phyloP scores from a whole-genome alignment of 2,888 invertebrate genomes.

The Aleiodes testaceus region DNA sequence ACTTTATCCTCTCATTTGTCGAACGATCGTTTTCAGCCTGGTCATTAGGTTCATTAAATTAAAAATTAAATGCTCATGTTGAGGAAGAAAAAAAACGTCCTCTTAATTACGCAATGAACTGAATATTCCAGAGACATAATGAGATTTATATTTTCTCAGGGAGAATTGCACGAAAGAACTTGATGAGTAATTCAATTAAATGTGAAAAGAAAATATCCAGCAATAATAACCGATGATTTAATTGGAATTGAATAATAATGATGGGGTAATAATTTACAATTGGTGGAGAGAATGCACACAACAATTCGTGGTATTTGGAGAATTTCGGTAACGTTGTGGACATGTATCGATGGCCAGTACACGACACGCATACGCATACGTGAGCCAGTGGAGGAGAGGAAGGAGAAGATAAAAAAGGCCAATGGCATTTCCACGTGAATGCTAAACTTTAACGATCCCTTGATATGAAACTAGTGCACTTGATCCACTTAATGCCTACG shows the following conservation, averaged over 20 bases:
- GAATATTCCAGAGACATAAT: too few relatives aligned
- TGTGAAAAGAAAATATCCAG: too few relatives aligned
- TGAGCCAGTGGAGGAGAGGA: background rate
- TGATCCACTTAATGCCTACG: slow-evolving; percentile 13
- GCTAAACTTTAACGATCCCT: slow-evolving; percentile 26
- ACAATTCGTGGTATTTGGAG: slow-evolving; percentile 31
- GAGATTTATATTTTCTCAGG: too few relatives aligned
- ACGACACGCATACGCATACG: background rate
- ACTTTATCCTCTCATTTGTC: slow-evolving; percentile 22
- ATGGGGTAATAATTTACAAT: background rate
- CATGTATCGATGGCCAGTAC: slow-evolving; percentile 13
- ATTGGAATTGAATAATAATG: too few relatives aligned
- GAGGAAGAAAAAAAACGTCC: background rate
- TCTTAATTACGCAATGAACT: background rate
- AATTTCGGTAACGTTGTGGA: slow-evolving; percentile 24
- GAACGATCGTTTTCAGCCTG: slow-evolving; percentile 18
- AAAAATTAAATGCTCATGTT: background rate
- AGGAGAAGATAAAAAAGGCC: background rate
- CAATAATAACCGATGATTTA: too few relatives aligned
- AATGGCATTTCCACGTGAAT: slow-evolving; percentile 21
- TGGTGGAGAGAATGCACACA: background rate
- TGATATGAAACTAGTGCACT: slow-evolving; percentile 21
- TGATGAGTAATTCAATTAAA: too few relatives aligned
- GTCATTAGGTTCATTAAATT: slow-evolving; percentile 16
- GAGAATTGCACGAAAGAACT: too few relatives aligned